Base-by-base conservation (phyloP, 2,113 vertebrate species). In the Rhineura floridana region DNA sequence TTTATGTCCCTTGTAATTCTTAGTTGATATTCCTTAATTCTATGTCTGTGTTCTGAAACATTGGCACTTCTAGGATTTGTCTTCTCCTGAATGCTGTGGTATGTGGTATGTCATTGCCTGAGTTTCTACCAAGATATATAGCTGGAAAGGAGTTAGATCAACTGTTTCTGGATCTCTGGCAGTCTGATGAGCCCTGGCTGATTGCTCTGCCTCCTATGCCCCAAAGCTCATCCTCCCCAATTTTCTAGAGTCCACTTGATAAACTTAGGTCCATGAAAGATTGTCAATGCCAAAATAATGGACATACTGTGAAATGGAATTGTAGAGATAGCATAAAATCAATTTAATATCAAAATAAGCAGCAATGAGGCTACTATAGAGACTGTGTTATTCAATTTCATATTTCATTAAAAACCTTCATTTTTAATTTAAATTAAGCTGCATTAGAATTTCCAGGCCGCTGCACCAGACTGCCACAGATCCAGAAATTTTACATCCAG, bases 361-460 rank as follows among this genome's bases (percentile, higher is more conserved):
- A 72, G 13, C 11, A 46, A 1, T 7, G 17, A 28, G 46, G 55
- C 84, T 90, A 48, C 5, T 11, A 59, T 90, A 87, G 77, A 88
- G 70, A 65, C 87, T 87, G 6, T n/a, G 62, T 39, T 46, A 88
- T 76, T 73, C 84, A 8, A 0, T 87, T 91, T 90, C 19, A 52
- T 89, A 65, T n/a, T 94, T 93, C 30, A 77, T 89, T 83, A 91
- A 87, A 72, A 81, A 87, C 6, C 62, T 62, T 90, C 48, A 67
- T 90, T 87, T 89, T 86, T 89, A 86, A 89, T 86, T 89, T 89
- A 89, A 76, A 89, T 77, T 89, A 86, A 76, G 79, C 69, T 81
- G 36, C 84, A 81, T 81, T 86, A 81, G 72, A 89, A 82, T 89
- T 89, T 86, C 70, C 59, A 85, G 50, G 83, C 69, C 79, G 19